These are phyloP conservation scores for Caracal caracal DNA, from an alignment of 2,113 vertebrate genomes.

Conservation along the genomic window DNA sequence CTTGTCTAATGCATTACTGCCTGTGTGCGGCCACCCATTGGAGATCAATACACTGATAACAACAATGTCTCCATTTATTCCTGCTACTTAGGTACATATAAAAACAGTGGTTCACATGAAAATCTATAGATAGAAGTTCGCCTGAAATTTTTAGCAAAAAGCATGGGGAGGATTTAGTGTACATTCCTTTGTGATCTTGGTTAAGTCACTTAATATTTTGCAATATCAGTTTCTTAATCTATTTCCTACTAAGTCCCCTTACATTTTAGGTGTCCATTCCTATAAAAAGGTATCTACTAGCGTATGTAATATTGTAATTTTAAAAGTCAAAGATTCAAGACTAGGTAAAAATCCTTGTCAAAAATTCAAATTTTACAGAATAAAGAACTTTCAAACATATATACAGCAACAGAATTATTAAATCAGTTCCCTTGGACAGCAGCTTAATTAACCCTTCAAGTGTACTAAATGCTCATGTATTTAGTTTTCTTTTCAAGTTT, in stretches of 20 bases:
- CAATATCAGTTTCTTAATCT: background rate
- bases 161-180: background rate
- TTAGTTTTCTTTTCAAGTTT: background rate
- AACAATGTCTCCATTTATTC: background rate
- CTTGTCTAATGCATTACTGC: background rate
- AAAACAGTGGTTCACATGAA: background rate
- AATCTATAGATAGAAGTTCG: rapidly evolving
- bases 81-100: background rate
- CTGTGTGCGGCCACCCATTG: rapidly evolving
- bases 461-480: background rate
- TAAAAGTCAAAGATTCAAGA: background rate
- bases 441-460: background rate
- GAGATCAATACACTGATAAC: background rate
- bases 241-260: background rate
- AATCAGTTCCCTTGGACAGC: background rate
- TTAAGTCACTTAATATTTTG: background rate
- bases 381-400: background rate
- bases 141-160: background rate
- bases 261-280: background rate
- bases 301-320: background rate
- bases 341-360: background rate
- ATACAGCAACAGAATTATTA: background rate
- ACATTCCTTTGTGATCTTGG: background rate
- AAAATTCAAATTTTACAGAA: background rate
- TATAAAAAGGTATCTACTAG: background rate